A percentile compares a stretch with the other conserved stretches of the same genome.
Evolutionary conservation across 2,888 invertebrate genomes (phyloP).

Genomic region (Troilus luridus): DNA sequence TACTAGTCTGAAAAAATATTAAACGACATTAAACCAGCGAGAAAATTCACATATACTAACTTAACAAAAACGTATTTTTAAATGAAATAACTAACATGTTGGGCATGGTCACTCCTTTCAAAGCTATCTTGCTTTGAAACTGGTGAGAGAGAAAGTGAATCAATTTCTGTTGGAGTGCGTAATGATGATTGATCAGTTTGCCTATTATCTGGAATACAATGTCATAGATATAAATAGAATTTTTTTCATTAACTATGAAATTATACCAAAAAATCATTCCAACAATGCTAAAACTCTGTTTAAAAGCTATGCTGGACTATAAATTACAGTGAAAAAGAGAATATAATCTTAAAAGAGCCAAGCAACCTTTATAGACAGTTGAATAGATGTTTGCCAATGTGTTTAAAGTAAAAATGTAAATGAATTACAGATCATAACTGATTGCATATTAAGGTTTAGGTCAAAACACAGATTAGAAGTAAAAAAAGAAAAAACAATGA

Average conservation of each 20-base stretch:
- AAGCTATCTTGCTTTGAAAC: conserved; percentile 70
- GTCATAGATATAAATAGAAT: background rate
- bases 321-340: too few species aligned
- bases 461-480: background rate
- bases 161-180: conserved; percentile 65
- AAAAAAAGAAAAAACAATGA: background rate
- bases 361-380: too few species aligned
- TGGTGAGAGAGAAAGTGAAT: conserved; percentile 65
- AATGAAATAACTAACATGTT: conserved; percentile 61
- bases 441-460: background rate
- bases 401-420: background rate
- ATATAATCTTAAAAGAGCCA: too few species aligned
- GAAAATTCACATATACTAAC: background rate
- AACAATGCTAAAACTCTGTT: too few species aligned
- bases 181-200: conserved; percentile 63
- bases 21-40: background rate
- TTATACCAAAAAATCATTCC: too few species aligned
- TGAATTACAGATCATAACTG: background rate
- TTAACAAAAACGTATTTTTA: background rate
- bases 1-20: conserved; percentile 66
- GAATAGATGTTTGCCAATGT: background rate
- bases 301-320: too few species aligned
- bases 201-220: conserved; percentile 60
- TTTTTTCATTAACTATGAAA: too few species aligned
- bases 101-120: conserved; percentile 69